A percentile compares a stretch with the other conserved stretches of the same genome.
These are phyloP conservation scores for Turnix velox DNA, from an alignment of 2,113 vertebrate genomes.

Conservation along the genomic window DNA sequence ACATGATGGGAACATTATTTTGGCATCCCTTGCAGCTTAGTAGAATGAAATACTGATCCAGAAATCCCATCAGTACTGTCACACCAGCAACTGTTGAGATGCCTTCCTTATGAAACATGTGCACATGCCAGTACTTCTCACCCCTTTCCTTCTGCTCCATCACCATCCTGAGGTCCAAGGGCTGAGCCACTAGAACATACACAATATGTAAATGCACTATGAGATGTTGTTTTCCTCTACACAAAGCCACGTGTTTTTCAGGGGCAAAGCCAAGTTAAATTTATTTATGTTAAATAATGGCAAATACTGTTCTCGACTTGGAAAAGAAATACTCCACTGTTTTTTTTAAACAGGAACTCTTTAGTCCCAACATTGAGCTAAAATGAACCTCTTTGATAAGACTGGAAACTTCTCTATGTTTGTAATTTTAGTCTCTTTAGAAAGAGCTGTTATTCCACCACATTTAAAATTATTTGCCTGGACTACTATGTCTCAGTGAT, in stretches of 20 bases:
- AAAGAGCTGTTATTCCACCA: background rate
- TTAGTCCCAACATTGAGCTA: background rate
- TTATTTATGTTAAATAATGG: background rate
- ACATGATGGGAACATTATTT: background rate
- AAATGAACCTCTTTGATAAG: background rate
- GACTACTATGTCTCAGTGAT: background rate
- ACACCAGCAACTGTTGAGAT: background rate
- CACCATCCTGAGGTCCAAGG: background rate
- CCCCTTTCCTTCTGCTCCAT: background rate
- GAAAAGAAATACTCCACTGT: rapidly evolving
- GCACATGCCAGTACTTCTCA: too few relatives aligned
- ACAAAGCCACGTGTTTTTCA: background rate
- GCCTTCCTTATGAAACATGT: background rate
- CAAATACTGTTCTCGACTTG: background rate
- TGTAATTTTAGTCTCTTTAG: background rate
- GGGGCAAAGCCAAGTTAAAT: background rate
- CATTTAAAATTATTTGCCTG: background rate
- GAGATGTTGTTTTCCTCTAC: background rate
- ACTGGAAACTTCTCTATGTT: background rate
- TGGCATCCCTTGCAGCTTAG: background rate
- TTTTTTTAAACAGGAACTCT: background rate
- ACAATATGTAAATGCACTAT: too few relatives aligned
- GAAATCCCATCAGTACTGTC: background rate
- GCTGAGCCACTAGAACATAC: rapidly evolving
- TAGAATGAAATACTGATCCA: background rate